Evolutionary conservation across 64 coral and sea anemone genomes (phyloP).

Genomic region (Porites lutea): DNA sequence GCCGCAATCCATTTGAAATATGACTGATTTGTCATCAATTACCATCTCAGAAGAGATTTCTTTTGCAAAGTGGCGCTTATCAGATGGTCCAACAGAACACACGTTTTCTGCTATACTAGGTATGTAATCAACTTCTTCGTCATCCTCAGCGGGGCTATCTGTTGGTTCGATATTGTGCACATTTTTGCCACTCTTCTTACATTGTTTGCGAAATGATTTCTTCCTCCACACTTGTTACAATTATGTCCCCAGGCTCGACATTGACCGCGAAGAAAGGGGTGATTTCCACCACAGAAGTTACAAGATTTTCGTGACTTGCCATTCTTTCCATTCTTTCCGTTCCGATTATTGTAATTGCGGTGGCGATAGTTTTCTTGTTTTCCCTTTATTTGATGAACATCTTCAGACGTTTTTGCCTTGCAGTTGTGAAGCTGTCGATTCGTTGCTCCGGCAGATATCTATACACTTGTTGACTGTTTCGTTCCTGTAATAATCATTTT

Average conservation of each 20-base stretch:
- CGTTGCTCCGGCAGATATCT: slow-evolving; percentile 39
- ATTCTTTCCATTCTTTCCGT: neutral
- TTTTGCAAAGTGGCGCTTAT: neutral
- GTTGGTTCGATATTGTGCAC: neutral
- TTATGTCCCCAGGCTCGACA: neutral
- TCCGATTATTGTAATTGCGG: neutral
- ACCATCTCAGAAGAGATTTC: slow-evolving; percentile 19
- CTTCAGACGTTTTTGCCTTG: neutral
- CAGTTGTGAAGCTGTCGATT: slow-evolving; percentile 28
- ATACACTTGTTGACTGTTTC: slow-evolving; percentile 24
- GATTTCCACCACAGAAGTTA: slow-evolving; percentile 22
- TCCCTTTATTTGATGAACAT: neutral
- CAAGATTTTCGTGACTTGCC: neutral
- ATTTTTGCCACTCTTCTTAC: too few species aligned
- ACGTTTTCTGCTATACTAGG: neutral
- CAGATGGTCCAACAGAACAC: neutral
- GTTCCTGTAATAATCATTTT: slow-evolving; percentile 54
- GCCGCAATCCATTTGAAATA: slow-evolving; percentile 33
- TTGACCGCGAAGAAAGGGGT: neutral
- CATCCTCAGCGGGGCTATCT: neutral
- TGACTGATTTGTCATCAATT: neutral
- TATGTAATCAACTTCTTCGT: slow-evolving; percentile 31
- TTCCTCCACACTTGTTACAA: slow-evolving; percentile 8
- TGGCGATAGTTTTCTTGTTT: neutral
- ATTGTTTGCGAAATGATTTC: slow-evolving; percentile 18